A percentile compares a stretch with the other conserved stretches of the same genome.
phyloP scores from a whole-genome alignment of 2,797 vertebrate species.

The Kryptolebias ocellatus region DNA sequence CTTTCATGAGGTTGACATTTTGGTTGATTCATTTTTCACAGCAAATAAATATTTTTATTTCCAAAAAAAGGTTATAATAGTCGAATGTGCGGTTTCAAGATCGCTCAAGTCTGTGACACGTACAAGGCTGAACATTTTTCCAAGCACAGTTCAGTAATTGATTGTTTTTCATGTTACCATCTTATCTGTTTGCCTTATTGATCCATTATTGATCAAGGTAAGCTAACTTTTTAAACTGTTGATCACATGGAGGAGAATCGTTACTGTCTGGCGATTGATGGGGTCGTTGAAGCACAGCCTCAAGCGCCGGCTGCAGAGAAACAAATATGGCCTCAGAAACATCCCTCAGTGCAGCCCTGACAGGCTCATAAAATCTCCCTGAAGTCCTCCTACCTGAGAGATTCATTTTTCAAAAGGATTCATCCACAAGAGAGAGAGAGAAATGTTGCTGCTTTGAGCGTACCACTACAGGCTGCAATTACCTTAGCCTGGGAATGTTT shows the following conservation, averaged over 20 bases:
- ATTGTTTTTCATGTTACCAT: slow-evolving; percentile 50
- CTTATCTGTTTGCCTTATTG: slow-evolving; percentile 48
- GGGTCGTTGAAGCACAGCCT: slow-evolving; percentile 39
- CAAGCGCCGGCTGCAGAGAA: slow-evolving; percentile 31
- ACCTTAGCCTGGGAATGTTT: slow-evolving; percentile 32
- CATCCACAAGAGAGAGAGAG: slow-evolving; percentile 40
- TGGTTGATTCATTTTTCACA: no score
- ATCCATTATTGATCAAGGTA: slow-evolving; percentile 39
- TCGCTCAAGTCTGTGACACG: background rate
- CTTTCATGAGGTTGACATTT: no score
- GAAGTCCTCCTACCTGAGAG: slow-evolving; percentile 48
- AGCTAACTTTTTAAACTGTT: slow-evolving; percentile 50
- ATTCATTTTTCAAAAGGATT: slow-evolving; percentile 43
- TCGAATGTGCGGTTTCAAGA: no score
- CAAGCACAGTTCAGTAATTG: slow-evolving; percentile 8
- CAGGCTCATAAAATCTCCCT: slow-evolving; percentile 52
- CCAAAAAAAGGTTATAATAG: no score
- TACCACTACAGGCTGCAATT: slow-evolving; percentile 27
- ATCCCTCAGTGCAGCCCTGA: slow-evolving; percentile 50
- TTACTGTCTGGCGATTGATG: slow-evolving; percentile 32
- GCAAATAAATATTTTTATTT: no score
- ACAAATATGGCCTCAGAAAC: slow-evolving; percentile 52
- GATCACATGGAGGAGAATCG: slow-evolving; percentile 47
- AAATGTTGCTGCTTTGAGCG: slow-evolving; percentile 23
- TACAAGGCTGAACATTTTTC: background rate